These are phyloP conservation scores for Pterostichus niger DNA, from an alignment of 2,888 invertebrate genomes.

Conservation along the genomic window DNA sequence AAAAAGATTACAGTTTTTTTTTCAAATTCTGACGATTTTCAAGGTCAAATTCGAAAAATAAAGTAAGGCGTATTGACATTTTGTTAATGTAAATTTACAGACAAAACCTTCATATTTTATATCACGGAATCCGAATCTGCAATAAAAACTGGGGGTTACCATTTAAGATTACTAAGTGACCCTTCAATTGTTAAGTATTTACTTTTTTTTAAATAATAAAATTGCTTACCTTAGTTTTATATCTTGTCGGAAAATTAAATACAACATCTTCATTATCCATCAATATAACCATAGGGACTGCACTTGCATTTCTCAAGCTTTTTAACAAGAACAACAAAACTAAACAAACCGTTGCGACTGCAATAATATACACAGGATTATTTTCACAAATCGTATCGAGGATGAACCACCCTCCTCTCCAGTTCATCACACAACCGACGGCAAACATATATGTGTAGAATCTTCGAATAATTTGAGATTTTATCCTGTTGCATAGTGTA, in stretches of 20 bases:
- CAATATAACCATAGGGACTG: constrained; percentile 80
- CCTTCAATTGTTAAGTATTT: no score
- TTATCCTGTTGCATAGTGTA: constrained; percentile 24
- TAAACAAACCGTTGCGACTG: constrained; percentile 69
- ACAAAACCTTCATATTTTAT: no score
- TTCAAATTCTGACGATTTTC: no score
- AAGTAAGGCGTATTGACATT: no score
- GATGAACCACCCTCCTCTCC: constrained; percentile 79
- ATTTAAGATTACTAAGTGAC: no score
- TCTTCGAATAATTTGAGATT: constrained; percentile 71
- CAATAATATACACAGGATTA: constrained; percentile 21
- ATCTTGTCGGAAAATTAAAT: constrained; percentile 82
- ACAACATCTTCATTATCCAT: constrained; percentile 81
- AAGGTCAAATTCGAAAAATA: no score
- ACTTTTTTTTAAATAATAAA: no score
- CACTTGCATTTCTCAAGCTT: constrained; percentile 79
- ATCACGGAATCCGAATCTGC: no score
- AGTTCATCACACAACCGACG: constrained; percentile 78
- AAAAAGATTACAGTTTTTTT: no score
- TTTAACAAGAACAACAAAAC: constrained; percentile 74
- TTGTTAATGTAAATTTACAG: no score
- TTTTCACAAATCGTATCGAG: constrained; percentile 68
- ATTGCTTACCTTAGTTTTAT: constrained; percentile 75
- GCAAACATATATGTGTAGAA: constrained; percentile 78
- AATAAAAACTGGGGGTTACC: no score